phyloP scores from a whole-genome alignment of 2,888 invertebrate species.

The Caenorhabditis panamensis region DNA sequence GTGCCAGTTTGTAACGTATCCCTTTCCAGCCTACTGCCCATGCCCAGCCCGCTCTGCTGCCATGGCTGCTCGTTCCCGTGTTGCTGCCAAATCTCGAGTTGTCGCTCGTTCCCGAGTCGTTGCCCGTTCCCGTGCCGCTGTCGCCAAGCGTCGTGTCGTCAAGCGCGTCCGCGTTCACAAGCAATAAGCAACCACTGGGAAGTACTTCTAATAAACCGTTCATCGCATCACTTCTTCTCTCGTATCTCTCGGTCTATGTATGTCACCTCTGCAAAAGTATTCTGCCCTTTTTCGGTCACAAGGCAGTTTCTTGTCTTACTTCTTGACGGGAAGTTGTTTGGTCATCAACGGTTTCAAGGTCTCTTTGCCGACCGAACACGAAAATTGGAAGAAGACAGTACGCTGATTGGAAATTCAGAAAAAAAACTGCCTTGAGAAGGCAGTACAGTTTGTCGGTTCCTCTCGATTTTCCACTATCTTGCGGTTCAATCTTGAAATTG shows the following conservation, averaged over 20 bases:
- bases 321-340: conserved; percentile 42
- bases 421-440: conserved; percentile 33
- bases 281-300: conserved; percentile 36
- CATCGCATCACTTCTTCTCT: conserved; percentile 11
- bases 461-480: conserved; percentile 21
- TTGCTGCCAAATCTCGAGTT: conserved; percentile 26
- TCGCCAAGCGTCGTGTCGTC: conserved; percentile 42
- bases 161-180: conserved; percentile 47
- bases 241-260: background rate
- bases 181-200: background rate
- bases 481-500: conserved; percentile 40
- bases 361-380: conserved; percentile 41
- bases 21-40: conserved; percentile 55
- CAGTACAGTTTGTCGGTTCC: conserved; percentile 36
- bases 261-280: conserved; percentile 24
- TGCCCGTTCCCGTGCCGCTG: conserved; percentile 7
- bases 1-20: too few species aligned
- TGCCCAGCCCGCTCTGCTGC: conserved; percentile 57
- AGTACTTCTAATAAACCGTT: conserved; percentile 33
- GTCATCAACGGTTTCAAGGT: conserved; percentile 55
- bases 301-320: conserved; percentile 7
- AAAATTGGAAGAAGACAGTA: conserved; percentile 46
- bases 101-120: conserved; percentile 15
- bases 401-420: conserved; percentile 43
- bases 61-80: conserved; percentile 32